A percentile compares a stretch with the other conserved stretches of the same genome.
Conservation (phyloP, 2,797 vertebrate species). For the Chloroceryle inda region DNA sequence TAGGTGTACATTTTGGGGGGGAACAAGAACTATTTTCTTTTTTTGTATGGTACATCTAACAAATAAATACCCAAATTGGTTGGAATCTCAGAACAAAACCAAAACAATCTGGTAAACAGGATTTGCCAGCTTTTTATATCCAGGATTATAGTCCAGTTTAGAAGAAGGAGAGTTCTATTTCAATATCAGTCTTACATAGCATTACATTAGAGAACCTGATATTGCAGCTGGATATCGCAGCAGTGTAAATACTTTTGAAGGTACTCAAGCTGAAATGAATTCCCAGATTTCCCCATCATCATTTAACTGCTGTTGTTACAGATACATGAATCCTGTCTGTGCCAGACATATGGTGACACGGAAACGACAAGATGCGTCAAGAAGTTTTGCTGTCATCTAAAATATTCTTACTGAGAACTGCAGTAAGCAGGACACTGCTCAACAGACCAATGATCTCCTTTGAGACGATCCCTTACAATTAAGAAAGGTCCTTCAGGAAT, state of each 20-base stretch:
- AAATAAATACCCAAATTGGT: background rate
- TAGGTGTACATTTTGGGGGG: background rate
- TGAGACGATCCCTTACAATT: background rate
- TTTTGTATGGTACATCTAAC: background rate
- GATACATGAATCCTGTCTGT: background rate
- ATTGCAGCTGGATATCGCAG: background rate
- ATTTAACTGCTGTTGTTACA: background rate
- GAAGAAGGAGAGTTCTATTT: background rate
- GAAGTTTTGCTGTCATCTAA: background rate
- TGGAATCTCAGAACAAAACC: background rate
- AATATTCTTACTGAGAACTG: background rate
- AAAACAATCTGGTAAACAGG: background rate
- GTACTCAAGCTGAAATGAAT: background rate
- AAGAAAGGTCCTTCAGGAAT: background rate
- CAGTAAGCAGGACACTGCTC: background rate
- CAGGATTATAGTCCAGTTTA: background rate
- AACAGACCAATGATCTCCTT: background rate
- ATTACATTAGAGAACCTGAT: background rate
- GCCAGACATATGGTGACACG: background rate
- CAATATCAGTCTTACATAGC: background rate
- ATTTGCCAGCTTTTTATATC: slow-evolving; percentile 1
- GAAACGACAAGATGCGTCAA: background rate
- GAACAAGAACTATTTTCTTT: background rate
- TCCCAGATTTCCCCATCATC: background rate
- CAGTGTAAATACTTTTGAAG: background rate